These are phyloP conservation scores for Pygocentrus nattereri DNA, from an alignment of 2,797 vertebrate species.

Conservation along the genomic window DNA sequence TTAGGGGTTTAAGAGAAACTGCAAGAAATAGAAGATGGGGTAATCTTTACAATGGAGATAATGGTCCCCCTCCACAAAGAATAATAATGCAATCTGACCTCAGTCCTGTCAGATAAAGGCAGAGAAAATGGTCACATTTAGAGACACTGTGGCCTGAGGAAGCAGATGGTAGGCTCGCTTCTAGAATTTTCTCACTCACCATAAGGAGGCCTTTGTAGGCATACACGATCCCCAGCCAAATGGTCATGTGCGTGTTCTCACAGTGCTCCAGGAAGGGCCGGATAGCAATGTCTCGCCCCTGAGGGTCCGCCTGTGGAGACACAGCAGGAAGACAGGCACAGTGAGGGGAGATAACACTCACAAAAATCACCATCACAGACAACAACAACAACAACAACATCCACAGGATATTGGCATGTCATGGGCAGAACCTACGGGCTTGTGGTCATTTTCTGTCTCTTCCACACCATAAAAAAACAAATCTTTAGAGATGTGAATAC, in stretches of 20 bases:
- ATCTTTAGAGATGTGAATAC: neutral
- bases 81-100: neutral
- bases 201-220: conserved; percentile 99
- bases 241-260: conserved; percentile 99
- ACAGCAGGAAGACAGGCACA: conserved; percentile 38
- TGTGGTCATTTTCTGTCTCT: neutral
- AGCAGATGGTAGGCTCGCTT: conserved; percentile 53
- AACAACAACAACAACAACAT: conserved; percentile 24
- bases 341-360: conserved; percentile 48
- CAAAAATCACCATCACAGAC: conserved; percentile 36
- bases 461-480: neutral
- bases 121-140: neutral
- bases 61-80: neutral
- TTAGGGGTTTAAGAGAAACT: neutral
- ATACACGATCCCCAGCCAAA: conserved; percentile 99
- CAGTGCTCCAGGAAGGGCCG: conserved; percentile 98
- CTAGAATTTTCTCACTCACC: conserved; percentile 81
- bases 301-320: conserved; percentile 90
- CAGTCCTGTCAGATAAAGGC: neutral
- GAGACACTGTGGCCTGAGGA: conserved; percentile 15
- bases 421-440: neutral
- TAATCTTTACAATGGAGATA: neutral
- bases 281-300: conserved; percentile 96
- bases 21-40: neutral
- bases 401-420: neutral